These are phyloP conservation scores for Etheostoma perlongum DNA, from an alignment of 2,797 vertebrate species.

Conservation along the genomic window DNA sequence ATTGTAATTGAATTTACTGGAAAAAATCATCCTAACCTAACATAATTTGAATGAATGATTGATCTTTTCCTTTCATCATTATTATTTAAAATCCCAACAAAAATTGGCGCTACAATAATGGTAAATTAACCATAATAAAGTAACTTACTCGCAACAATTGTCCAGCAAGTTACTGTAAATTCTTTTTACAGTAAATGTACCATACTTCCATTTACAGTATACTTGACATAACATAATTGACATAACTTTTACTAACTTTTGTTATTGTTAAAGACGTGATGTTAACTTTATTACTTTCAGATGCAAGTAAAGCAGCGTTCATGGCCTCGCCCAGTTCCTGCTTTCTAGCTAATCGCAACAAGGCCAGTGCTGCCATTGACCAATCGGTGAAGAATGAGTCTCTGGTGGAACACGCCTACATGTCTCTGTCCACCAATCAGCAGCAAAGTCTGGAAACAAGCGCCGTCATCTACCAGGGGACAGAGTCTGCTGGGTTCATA, in stretches of 20 bases:
- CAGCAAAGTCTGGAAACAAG: slow-evolving; percentile 81
- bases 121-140: not conserved
- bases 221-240: not conserved
- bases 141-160: too few species aligned
- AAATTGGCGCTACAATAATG: not conserved
- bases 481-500: slow-evolving; percentile 82
- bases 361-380: slow-evolving; percentile 80
- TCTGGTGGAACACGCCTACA: slow-evolving; percentile 85
- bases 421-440: slow-evolving; percentile 85
- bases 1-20: not conserved
- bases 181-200: too few species aligned
- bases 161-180: too few species aligned
- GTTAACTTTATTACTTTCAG: slow-evolving; percentile 75
- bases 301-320: slow-evolving; percentile 96
- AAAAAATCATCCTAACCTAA: not conserved
- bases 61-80: too few species aligned
- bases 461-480: slow-evolving; percentile 82
- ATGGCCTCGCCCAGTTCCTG: slow-evolving; percentile 98
- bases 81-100: too few species aligned
- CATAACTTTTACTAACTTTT: not conserved
- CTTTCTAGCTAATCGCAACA: slow-evolving; percentile 96
- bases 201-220: too few species aligned
- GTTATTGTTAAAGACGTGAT: not conserved
- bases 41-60: too few species aligned
- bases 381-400: slow-evolving; percentile 93